Evolutionary conservation across 2,888 invertebrate species (phyloP), one percentile per base, ranked within the genome.

Genomic region (Tiphia femorata): DNA sequence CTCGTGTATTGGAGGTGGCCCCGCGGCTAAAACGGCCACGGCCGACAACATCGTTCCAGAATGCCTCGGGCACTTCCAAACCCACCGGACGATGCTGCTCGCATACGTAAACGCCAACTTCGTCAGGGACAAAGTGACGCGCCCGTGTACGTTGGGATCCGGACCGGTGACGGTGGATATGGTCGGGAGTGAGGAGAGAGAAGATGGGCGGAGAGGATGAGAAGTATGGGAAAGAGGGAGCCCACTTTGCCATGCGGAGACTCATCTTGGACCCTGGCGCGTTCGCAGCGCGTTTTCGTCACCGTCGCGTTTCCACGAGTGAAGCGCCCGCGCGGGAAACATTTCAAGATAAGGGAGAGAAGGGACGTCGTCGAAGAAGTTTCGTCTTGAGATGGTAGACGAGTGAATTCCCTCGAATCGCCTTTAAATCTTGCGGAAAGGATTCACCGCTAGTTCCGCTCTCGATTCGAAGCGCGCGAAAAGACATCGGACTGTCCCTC

Each of bases 41-140:
- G 79, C 80, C 81, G 78, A 80, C 81, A 80, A 82, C 80, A 78
- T 82, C 80, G 77, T 79, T 82, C 75, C 73, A 74, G 68, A 73
- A 67, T 57, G 76, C 81, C 76, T 6, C 37, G 27, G 71, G 78
- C 76, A 59, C 65, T 77, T 76, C 75, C 72, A 77, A 79, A 80
- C 76, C 77, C 75, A 76, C 65, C 71, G 74, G 62, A 68, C 74
- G 69, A 73, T 73, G 75, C 65, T 66, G 60, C 71, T 70, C 72
- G 78, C 75, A 77, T 79, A 77, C 71, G 66, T 75, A 78, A 77
- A 74, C 73, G 68, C 63, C 65, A 70, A 76, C 72, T 75, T 69
- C 68, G 71, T 76, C 76, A 72, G 78, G 71, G 77, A 79, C 78
- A 75, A 76, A 76, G 73, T 69, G 69, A 68, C 69, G 63, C 62